Conservation (phyloP, 1,140 invertebrate species). For the Augochlora pura region DNA sequence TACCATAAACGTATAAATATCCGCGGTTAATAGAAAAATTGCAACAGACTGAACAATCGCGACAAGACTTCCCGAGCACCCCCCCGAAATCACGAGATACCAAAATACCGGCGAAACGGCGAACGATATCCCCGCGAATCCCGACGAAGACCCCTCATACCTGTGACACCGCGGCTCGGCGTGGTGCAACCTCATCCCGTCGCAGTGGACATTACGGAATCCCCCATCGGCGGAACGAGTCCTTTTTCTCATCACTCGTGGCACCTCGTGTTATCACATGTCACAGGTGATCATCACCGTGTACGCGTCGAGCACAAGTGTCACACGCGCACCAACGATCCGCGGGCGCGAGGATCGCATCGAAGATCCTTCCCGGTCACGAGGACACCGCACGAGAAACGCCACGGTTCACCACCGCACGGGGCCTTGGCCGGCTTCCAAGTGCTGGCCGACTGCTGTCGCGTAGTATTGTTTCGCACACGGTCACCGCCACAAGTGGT, state of each 20-base stretch:
- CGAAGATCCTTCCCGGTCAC: not conserved
- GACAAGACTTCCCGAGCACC: no score
- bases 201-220: constrained; percentile 1
- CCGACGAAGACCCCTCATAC: not conserved
- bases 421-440: constrained; percentile 36
- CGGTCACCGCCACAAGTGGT: constrained; percentile 75
- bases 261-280: constrained; percentile 28
- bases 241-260: constrained; percentile 44
- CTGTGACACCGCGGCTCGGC: constrained; percentile 4
- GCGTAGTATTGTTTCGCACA: constrained; percentile 4
- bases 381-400: not conserved
- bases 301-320: constrained; percentile 7
- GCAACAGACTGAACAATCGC: no score
- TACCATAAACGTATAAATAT: no score
- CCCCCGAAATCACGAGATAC: no score
- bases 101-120: no score
- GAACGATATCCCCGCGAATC: no score
- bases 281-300: not conserved
- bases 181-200: constrained; percentile 17
- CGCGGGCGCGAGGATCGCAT: constrained; percentile 15
- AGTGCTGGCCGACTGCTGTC: constrained; percentile 6
- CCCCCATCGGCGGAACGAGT: constrained; percentile 11
- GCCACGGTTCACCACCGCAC: constrained; percentile 1
- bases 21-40: no score
- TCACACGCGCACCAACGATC: constrained; percentile 36